Conservation (phyloP, 2,888 invertebrate genomes). For the Pantelozetes paolii region DNA sequence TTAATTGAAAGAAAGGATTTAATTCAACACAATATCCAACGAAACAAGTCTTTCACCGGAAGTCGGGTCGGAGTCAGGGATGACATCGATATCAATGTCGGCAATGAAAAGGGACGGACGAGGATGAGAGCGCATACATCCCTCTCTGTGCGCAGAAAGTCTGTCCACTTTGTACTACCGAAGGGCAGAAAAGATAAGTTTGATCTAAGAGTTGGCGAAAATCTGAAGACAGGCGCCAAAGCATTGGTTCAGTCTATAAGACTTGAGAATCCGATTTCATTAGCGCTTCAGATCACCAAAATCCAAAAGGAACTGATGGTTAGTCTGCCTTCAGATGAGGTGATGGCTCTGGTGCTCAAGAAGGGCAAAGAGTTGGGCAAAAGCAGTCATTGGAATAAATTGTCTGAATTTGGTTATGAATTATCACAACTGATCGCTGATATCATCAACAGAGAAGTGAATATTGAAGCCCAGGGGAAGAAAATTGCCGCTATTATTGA, state of each 20-base stretch:
- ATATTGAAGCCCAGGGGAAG: slow-evolving; percentile 34
- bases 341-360: slow-evolving; percentile 23
- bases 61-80: neutral
- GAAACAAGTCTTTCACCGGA: neutral
- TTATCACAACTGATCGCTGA: slow-evolving; percentile 37
- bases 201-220: slow-evolving; percentile 24
- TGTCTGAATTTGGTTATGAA: slow-evolving; percentile 34
- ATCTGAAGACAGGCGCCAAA: slow-evolving; percentile 32
- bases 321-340: neutral
- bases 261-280: slow-evolving; percentile 31
- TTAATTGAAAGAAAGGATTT: neutral
- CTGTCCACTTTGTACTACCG: neutral
- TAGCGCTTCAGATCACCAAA: slow-evolving; percentile 33
- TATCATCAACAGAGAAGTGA: slow-evolving; percentile 6
- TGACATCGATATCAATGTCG: neutral
- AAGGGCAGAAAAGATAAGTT: slow-evolving; percentile 30
- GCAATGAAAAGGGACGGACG: neutral
- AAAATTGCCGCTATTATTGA: slow-evolving; percentile 36
- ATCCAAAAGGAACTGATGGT: slow-evolving; percentile 5
- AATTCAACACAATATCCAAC: neutral
- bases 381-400: neutral
- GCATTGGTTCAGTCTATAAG: slow-evolving; percentile 15
- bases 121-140: neutral
- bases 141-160: neutral
- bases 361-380: neutral